Percentiles rank a stretch among this genome's conserved stretches.
These are phyloP conservation scores for Megaceryle maxima DNA, from an alignment of 2,113 vertebrate species.

Conservation along the genomic window DNA sequence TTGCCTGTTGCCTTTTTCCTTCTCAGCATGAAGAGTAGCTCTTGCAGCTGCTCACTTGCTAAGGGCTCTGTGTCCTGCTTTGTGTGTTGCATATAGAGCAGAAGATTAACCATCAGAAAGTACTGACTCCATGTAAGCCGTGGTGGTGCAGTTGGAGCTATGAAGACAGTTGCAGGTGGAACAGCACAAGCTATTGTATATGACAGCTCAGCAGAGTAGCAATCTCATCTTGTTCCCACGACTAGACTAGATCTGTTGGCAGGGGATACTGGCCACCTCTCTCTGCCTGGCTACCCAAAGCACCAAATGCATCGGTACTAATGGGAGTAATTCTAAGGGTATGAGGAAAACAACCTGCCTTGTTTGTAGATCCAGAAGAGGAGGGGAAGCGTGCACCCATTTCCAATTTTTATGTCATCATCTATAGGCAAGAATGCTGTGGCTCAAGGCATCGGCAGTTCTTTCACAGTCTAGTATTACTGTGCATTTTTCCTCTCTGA, in stretches of 20 bases:
- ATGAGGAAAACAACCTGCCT: constrained; percentile 67
- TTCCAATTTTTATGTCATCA: constrained; percentile 65
- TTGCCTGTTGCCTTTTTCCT: background rate
- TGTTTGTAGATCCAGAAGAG: constrained; percentile 54
- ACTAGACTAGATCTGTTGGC: constrained; percentile 56
- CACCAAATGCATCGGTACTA: constrained; percentile 67
- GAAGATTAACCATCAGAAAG: background rate
- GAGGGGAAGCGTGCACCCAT: constrained; percentile 44
- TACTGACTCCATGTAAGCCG: background rate
- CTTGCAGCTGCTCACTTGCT: background rate
- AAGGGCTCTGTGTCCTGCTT: background rate
- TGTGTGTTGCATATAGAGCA: background rate
- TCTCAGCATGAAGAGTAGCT: background rate
- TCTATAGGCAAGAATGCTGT: constrained; percentile 54
- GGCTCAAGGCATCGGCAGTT: constrained; percentile 26
- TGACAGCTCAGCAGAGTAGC: constrained; percentile 32
- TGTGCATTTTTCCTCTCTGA: constrained; percentile 22
- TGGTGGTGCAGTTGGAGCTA: background rate
- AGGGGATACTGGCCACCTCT: constrained; percentile 61
- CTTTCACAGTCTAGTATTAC: constrained; percentile 60
- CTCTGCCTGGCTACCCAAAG: constrained; percentile 66
- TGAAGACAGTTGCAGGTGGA: constrained; percentile 7
- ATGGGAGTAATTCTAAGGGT: constrained; percentile 63
- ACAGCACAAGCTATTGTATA: background rate
- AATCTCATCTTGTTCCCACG: constrained; percentile 37